phyloP scores from a whole-genome alignment of 2,113 vertebrate genomes.

The Apteryx owenii region DNA sequence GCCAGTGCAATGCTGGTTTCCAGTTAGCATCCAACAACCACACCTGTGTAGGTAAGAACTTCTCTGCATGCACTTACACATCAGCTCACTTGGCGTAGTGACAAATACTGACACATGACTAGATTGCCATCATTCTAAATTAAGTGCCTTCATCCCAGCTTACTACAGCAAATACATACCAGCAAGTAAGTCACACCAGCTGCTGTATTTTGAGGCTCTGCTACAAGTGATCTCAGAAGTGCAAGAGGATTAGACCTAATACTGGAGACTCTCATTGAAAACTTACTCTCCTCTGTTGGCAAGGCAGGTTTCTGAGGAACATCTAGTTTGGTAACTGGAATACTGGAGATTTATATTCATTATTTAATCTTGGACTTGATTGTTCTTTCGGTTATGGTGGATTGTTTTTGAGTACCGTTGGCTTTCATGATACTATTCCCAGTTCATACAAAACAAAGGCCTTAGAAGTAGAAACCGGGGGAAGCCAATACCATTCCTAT shows the following conservation, averaged over 20 bases:
- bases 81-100: not conserved
- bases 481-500: not conserved
- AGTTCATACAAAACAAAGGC: not conserved
- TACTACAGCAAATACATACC: not conserved
- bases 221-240: accelerated
- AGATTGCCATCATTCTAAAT: accelerated
- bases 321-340: not conserved
- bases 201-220: not conserved
- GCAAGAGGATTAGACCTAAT: not conserved
- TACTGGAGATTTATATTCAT: not conserved
- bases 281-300: not conserved
- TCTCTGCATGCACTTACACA: not conserved
- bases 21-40: constrained; percentile 93
- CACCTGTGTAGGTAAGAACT: constrained; percentile 92
- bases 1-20: constrained; percentile 92
- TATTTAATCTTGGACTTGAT: not conserved
- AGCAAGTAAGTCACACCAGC: too few species aligned
- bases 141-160: not conserved
- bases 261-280: not conserved
- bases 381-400: not conserved
- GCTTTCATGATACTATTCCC: not conserved
- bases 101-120: accelerated
- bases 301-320: not conserved
- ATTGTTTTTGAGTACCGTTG: not conserved
- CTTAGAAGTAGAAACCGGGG: not conserved